Evolutionary conservation across 2,113 vertebrate genomes (phyloP), one percentile per base, ranked within the genome.

Genomic region (Otis tarda): DNA sequence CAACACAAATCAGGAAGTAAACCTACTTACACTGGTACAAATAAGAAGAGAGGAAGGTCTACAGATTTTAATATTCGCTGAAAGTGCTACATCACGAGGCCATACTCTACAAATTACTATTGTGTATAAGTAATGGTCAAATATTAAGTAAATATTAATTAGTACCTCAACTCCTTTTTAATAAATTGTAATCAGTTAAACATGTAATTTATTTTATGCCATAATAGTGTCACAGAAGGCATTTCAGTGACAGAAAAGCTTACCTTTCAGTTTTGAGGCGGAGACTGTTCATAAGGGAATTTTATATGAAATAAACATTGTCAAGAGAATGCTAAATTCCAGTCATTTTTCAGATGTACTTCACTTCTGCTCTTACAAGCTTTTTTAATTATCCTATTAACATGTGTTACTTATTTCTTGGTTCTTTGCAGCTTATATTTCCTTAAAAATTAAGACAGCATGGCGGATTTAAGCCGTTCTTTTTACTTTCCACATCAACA

Each of bases 331-430:
- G 1, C 4, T 87, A 65, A 85, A 77, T 91, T 87, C 65, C 35
- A 41, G 9, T 55, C 10, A 45, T 87, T 84, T 92, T 95, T 92
- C 63, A 82, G 45, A 39, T 86, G 43, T 79, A 93, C 67, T 28
- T 84, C 70, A 47, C 24, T 91, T 59, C 14, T 75, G 10, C 63
- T 92, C 86, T 76, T 53, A 83, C 57, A 82, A 45, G 15, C 28
- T 75, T 95, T 95, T 87, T 61, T 73, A 70, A 83, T 95, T 91
- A 80, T n/a, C 47, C 12, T 63, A 28, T 80, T 96, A 84, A 56
- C 63, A 84, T 73, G 10, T 50, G 87, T 93, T 57, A 69, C 19
- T 89, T 89, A 71, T 71, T 83, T 52, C 69, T 92, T 68, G 30
- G 37, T 82, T 82, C 83, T 86, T 81, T 90, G 21, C 53, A 71